These are phyloP conservation scores for Heliconius cydno DNA, from an alignment of 2,888 invertebrate genomes.

Conservation along the genomic window DNA sequence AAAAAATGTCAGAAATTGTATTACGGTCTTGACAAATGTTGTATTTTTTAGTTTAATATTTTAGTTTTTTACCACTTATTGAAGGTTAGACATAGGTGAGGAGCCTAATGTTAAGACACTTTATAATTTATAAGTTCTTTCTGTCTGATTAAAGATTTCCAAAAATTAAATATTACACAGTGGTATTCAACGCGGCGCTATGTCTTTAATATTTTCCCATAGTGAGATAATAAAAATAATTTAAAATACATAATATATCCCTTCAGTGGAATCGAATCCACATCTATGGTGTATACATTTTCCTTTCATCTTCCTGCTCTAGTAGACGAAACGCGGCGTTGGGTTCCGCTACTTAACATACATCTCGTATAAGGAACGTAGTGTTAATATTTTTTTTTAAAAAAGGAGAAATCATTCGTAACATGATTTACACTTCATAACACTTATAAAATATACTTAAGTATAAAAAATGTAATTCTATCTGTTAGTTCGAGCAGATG, in stretches of 20 bases:
- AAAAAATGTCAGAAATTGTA: neutral
- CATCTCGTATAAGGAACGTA: neutral
- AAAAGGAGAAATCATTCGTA: neutral
- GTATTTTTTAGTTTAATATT: neutral
- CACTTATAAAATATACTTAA: neutral
- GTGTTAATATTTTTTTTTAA: neutral
- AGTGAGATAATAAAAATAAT: too few relatives aligned
- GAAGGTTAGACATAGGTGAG: too few relatives aligned
- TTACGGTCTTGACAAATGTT: neutral
- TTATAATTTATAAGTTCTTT: too few relatives aligned
- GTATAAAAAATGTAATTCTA: conserved; percentile 5
- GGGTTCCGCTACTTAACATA: neutral
- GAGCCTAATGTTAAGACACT: too few relatives aligned
- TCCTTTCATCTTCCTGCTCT: too few relatives aligned
- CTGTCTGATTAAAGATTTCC: too few relatives aligned
- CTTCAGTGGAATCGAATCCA: neutral
- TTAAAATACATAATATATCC: neutral
- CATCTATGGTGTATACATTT: too few relatives aligned
- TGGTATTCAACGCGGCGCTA: too few relatives aligned
- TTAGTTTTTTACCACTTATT: too few relatives aligned
- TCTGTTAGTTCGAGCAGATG: neutral
- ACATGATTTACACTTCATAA: neutral
- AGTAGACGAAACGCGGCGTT: neutral
- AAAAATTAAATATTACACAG: too few relatives aligned
- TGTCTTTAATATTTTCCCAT: too few relatives aligned